A percentile compares a stretch with the other conserved stretches of the same genome.
phyloP scores from a whole-genome alignment of 1,140 invertebrate genomes.

The Drosophila azteca region DNA sequence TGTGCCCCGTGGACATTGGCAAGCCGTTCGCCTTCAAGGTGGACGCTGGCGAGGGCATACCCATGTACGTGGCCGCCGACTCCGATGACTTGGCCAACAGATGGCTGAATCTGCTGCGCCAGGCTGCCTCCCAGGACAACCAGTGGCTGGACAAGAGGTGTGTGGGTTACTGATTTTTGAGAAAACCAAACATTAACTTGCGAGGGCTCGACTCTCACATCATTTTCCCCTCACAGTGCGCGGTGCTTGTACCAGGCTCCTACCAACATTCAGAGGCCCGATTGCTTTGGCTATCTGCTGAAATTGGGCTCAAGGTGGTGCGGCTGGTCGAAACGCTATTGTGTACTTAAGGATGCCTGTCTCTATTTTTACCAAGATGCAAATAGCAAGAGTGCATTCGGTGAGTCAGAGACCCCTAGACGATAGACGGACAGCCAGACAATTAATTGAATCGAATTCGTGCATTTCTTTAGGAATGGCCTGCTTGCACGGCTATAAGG shows the following conservation, averaged over 20 bases:
- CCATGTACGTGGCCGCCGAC: constrained; percentile 92
- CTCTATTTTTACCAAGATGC: constrained; percentile 96
- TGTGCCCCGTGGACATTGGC: constrained; percentile 73
- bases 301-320: constrained; percentile 92
- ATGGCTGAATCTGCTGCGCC: constrained; percentile 90
- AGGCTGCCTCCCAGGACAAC: constrained; percentile 88
- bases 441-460: constrained; percentile 38
- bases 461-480: constrained; percentile 87
- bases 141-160: constrained; percentile 89
- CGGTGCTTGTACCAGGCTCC: constrained; percentile 89
- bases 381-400: constrained; percentile 93
- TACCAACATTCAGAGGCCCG: constrained; percentile 90
- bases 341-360: constrained; percentile 97
- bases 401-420: constrained; percentile 84
- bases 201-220: constrained; percentile 35
- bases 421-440: constrained; percentile 43
- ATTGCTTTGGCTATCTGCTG: constrained; percentile 95
- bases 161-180: constrained; percentile 38
- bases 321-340: constrained; percentile 95
- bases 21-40: constrained; percentile 88
- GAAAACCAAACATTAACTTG: not conserved
- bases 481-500: constrained; percentile 96
- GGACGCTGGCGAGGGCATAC: constrained; percentile 90
- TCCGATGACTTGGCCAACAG: constrained; percentile 89
- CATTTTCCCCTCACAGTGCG: constrained; percentile 79